Percentiles rank a stretch among this genome's conserved stretches.
These are phyloP conservation scores for Coptodon rendalli DNA, from an alignment of 2,113 vertebrate genomes.

Conservation along the genomic window DNA sequence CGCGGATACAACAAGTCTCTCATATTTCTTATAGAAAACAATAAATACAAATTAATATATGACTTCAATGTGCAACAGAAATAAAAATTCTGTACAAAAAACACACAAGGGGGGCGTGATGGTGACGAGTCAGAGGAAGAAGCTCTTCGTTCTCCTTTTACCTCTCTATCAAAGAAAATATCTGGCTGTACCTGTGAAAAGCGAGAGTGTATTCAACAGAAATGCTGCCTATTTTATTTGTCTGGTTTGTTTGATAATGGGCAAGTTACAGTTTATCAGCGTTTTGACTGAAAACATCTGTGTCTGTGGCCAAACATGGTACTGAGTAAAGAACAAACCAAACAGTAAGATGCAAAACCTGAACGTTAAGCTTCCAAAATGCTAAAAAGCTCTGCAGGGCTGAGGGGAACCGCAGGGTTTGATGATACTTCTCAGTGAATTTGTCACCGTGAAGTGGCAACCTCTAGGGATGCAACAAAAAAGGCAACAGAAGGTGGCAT, in stretches of 20 bases:
- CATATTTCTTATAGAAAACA: background rate
- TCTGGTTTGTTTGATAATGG: background rate
- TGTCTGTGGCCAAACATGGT: background rate
- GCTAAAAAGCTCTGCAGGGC: background rate
- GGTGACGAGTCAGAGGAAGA: background rate
- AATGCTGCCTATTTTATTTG: background rate
- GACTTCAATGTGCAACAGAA: background rate
- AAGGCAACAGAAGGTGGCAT: background rate
- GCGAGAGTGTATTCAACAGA: background rate
- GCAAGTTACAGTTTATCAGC: background rate
- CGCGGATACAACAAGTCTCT: rapidly evolving
- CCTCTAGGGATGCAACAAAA: background rate
- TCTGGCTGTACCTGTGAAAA: background rate
- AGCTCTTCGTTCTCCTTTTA: background rate
- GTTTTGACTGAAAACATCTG: background rate
- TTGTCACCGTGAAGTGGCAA: background rate
- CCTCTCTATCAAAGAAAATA: background rate
- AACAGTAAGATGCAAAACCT: background rate
- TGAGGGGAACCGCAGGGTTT: background rate
- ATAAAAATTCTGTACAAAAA: background rate
- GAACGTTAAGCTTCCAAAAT: background rate
- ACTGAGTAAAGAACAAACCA: background rate
- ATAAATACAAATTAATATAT: background rate
- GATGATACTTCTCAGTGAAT: background rate
- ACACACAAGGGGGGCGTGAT: background rate